Evolutionary conservation across 2,888 invertebrate species (phyloP), one percentile per base, ranked within the genome.

Genomic region (Ecliptopera silaceata): DNA sequence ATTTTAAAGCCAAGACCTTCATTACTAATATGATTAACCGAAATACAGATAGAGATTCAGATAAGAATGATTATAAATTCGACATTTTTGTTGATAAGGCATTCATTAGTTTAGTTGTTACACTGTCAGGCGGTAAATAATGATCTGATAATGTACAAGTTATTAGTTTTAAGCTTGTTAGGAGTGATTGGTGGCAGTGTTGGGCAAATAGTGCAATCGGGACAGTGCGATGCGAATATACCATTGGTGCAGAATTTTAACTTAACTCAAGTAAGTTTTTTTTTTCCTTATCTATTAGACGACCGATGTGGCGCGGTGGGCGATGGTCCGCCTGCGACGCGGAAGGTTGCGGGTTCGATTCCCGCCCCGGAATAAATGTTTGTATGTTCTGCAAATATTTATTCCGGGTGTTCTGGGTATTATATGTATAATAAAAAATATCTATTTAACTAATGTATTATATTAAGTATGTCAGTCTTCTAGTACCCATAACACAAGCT

Each of bases 141-240:
- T 87, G 86, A 81, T 80, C 69, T 75, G 71, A 81, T 73, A 62
- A 86, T 85, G 82, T 70, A 56, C 39, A 77, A 71, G 59, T 64
- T 71, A 59, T 48, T 86, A 74, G 68, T 83, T 68, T 62, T 84
- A 68, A 71, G 74, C 69, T 55, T 79, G 10, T 8, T 79, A 47
- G 77, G 79, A 68, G 66, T 80, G 26, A 56, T 84, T 36, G 66
- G 72, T 63, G 68, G 68, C 59, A 75, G 79, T 77, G 74, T 72
- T 39, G 82, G 77, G 39, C 86, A 86, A 58, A 65, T 84, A 12
- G 53, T 84, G 22, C 83, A 84, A 58, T 15, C 66, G 56, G 85
- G 85, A 74, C 83, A 79, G 45, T 89, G 89, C 61, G 57, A 83
- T 47, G 48, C 65, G 0, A 63, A 77, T 50, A 61, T 84, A 32